Evolutionary conservation across 2,888 invertebrate species (phyloP), one percentile per base, ranked within the genome.

Genomic region (Caenorhabditis sinica): DNA sequence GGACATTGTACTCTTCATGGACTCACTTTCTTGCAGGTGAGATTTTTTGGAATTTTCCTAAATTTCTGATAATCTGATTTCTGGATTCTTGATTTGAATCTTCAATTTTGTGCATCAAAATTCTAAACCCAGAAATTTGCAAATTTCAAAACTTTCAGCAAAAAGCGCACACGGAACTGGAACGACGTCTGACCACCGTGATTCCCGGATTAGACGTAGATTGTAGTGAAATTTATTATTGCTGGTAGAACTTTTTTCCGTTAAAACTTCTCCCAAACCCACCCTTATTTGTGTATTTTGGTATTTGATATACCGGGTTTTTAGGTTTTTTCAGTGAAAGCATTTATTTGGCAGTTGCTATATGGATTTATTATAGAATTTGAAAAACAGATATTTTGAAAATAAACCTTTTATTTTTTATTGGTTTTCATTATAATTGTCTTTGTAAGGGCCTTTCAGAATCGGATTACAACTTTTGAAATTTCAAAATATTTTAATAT

Each of bases 181-280:
- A 88, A 61, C 79, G 83, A 23, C 82, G 87, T n/a, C 83, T 88
- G 0, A 66, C 40, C 3, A 85, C 82, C 2, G 53, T 82, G 25
- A 83, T 87, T 49, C 88, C 88, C 23, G 88, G 81, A 17, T 73
- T 88, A 76, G 80, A 81, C 20, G 88, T 88, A 13, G 88, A 88
- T 51, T 88, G 88, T 66, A 83, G 83, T 61, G 88, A 88, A 63
- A 88, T 88, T 23, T 88, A 88, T 73, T 88, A 88, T 79, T 87
- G 88, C 77, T 88, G 83, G 76, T 87, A 79, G 58, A 56, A 28
- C n/a, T 25, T 20, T 51, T 33, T 71, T 20, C 4, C 13, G 17
- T n/a, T 9, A 43, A 51, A 33, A 28, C 30, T 66, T 66, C 40
- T 63, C 23, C 74, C 36, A 28, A 28, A 25, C n/a, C n/a, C n/a